Evolutionary conservation across 64 coral and sea anemone genomes (phyloP).

Genomic region (Acropora yongei): DNA sequence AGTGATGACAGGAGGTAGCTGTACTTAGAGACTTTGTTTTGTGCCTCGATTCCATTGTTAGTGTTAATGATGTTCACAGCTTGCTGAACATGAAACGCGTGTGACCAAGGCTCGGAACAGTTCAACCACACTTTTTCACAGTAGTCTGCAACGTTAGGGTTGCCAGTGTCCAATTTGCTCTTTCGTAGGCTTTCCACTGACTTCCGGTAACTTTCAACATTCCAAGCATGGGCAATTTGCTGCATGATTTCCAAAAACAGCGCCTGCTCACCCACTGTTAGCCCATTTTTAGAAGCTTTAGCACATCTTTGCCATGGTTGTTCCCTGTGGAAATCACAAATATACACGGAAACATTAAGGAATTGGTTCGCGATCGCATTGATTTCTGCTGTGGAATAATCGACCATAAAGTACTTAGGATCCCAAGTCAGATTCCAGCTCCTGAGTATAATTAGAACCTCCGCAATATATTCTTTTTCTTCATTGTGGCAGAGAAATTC

Average conservation of each 20-base stretch:
- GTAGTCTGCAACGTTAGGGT: conserved; percentile 15
- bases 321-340: conserved; percentile 31
- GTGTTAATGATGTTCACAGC: conserved; percentile 61
- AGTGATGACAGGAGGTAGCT: conserved; percentile 33
- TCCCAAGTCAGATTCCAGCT: conserved; percentile 38
- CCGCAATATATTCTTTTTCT: background rate
- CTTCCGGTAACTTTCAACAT: background rate
- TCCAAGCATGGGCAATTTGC: conserved; percentile 13
- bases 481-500: conserved; percentile 39
- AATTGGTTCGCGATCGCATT: conserved; percentile 14
- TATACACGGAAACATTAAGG: background rate
- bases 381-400: conserved; percentile 43
- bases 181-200: conserved; percentile 43
- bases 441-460: conserved; percentile 6
- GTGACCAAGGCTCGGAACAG: conserved; percentile 33
- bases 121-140: conserved; percentile 62
- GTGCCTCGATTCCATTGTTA: conserved; percentile 67
- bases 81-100: conserved; percentile 44
- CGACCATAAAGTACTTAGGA: conserved; percentile 33
- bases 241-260: conserved; percentile 4
- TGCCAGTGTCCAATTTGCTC: background rate
- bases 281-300: conserved; percentile 31
- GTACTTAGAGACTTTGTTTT: conserved; percentile 67
- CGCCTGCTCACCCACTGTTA: background rate
- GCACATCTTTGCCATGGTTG: conserved; percentile 37